Evolutionary conservation across 2,888 invertebrate genomes (phyloP).

Genomic region (Mactromeris polynyma): DNA sequence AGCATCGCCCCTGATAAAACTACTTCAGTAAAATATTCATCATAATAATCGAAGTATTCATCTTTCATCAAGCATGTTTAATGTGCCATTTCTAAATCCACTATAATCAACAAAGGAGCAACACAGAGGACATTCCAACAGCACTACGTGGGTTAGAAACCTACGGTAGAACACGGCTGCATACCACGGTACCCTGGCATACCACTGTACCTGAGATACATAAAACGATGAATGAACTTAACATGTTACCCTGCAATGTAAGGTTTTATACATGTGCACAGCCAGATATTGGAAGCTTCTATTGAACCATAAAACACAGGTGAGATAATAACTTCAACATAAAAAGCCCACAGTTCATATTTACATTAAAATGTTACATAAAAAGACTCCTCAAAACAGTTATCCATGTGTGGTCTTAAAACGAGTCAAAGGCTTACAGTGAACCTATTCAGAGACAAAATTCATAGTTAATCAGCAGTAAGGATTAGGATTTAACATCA

Average conservation of each 20-base stretch:
- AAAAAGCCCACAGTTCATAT: background rate
- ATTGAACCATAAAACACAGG: slow-evolving; percentile 8
- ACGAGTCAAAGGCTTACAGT: background rate
- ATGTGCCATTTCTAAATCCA: background rate
- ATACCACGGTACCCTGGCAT: background rate
- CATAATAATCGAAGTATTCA: background rate
- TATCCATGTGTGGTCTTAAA: background rate
- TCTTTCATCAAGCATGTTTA: background rate
- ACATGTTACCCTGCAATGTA: background rate
- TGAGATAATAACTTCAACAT: background rate
- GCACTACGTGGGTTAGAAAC: background rate
- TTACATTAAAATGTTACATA: background rate
- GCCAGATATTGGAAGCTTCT: background rate
- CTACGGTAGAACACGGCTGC: background rate
- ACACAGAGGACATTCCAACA: background rate
- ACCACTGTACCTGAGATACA: background rate
- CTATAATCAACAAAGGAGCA: background rate
- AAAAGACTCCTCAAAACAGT: background rate
- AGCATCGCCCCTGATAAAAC: background rate
- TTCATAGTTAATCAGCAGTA: background rate
- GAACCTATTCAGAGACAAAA: background rate
- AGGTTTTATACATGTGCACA: background rate
- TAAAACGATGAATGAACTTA: background rate
- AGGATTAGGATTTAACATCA: background rate
- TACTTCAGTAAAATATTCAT: background rate